phyloP scores from a whole-genome alignment of 2,888 invertebrate species.

The Oligia fasciuncula region DNA sequence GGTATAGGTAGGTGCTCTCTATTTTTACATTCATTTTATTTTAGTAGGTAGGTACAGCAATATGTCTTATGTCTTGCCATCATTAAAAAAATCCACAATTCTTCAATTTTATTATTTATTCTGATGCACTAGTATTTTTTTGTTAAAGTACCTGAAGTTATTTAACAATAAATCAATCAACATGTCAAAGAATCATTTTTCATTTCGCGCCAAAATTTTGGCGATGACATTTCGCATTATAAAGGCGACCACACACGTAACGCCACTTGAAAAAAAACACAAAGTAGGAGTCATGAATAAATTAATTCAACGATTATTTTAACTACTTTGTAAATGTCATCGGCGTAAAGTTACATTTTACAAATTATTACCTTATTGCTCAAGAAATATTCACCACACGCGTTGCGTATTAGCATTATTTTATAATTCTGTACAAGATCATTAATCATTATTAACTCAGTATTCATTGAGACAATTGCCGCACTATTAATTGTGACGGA shows the following conservation, averaged over 20 bases:
- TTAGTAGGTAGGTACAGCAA: not conserved
- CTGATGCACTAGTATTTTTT: not conserved
- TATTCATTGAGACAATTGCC: constrained; percentile 73
- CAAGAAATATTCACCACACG: constrained; percentile 76
- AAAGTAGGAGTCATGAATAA: constrained; percentile 66
- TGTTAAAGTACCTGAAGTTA: constrained; percentile 35
- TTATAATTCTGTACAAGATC: constrained; percentile 76
- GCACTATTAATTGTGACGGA: constrained; percentile 61
- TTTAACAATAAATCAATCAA: constrained; percentile 67
- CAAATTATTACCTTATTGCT: constrained; percentile 78
- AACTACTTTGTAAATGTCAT: constrained; percentile 76
- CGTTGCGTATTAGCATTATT: constrained; percentile 75
- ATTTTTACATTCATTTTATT: constrained; percentile 3
- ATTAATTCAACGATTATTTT: constrained; percentile 76
- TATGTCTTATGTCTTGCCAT: not conserved
- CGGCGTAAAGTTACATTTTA: constrained; percentile 73
- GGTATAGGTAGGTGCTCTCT: not conserved
- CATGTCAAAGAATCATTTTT: constrained; percentile 67
- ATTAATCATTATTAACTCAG: constrained; percentile 81
- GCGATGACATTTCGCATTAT: constrained; percentile 69
- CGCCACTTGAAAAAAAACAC: constrained; percentile 47
- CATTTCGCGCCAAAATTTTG: constrained; percentile 68
- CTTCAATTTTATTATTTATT: constrained; percentile 3
- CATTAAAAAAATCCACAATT: not conserved
- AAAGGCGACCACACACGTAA: constrained; percentile 72